Evolutionary conservation across 1,140 invertebrate species (phyloP).

Genomic region (Trinorchestia longiramus): DNA sequence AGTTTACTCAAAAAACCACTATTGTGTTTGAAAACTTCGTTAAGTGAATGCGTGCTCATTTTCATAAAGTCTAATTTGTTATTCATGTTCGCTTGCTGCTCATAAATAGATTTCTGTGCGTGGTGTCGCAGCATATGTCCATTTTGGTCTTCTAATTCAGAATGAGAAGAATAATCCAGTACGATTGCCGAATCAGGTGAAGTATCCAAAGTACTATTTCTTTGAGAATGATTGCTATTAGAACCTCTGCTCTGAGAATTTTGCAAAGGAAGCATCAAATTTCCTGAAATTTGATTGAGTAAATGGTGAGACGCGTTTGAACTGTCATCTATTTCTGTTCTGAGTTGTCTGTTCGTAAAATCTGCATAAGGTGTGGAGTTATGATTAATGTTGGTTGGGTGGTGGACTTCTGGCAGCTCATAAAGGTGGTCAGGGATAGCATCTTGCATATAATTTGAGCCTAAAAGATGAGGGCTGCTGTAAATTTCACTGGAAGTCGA

Average conservation of each 20-base stretch:
- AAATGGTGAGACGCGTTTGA: constrained; percentile 17
- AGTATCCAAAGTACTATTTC: constrained; percentile 17
- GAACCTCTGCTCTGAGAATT: not conserved
- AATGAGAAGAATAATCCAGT: constrained; percentile 36
- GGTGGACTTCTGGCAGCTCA: constrained; percentile 44
- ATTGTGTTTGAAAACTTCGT: constrained; percentile 30
- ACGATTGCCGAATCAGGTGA: constrained; percentile 33
- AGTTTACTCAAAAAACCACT: constrained; percentile 31
- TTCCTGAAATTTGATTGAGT: constrained; percentile 39
- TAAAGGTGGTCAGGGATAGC: constrained; percentile 44
- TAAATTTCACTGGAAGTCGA: constrained; percentile 57
- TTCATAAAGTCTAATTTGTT: constrained; percentile 43
- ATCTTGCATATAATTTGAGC: constrained; percentile 53
- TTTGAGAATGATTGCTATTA: constrained; percentile 16
- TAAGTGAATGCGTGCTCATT: constrained; percentile 41
- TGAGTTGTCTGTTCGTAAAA: not conserved
- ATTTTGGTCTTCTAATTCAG: constrained; percentile 35
- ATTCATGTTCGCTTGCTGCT: constrained; percentile 5
- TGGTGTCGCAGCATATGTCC: not conserved
- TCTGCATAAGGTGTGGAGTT: constrained; percentile 8
- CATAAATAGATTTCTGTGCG: not conserved
- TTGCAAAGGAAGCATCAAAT: constrained; percentile 36
- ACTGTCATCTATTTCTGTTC: not conserved
- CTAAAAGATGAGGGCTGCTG: constrained; percentile 54
- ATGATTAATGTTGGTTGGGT: not conserved